Base-by-base conservation (phyloP, 1,140 invertebrate species). In the Camponotus vicinus region DNA sequence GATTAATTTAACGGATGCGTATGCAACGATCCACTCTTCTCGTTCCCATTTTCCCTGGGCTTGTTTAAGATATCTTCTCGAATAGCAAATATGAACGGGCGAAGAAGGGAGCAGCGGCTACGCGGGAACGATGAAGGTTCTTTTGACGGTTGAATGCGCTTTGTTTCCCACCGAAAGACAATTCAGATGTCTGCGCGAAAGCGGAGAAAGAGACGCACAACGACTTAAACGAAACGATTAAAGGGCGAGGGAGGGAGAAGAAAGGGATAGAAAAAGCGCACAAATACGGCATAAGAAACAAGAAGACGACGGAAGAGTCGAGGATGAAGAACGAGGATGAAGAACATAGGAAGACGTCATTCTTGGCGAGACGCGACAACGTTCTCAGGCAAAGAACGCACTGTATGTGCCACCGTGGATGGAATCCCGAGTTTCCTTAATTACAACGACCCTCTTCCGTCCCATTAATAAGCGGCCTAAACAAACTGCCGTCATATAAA, bases 401-500 rank as follows among this genome's bases (percentile, higher is more conserved):
- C 69, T 45, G 79, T 45, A 69, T 75, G 13, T 37, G 76, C 79
- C 86, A 88, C 84, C 82, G 49, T 15, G 85, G 89, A 92, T 88
- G 88, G 88, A 91, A 93, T 93, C 91, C 42, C 89, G 71, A 89
- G 82, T 92, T 89, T 78, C 92, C 92, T 94, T 94, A 93, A 93
- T 94, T 94, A 93, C 92, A 92, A 92, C 91, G 85, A 88, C 91
- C 91, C 88, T 89, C 88, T 92, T 93, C 86, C 88, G 86, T 89
- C 88, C 89, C 93, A 93, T 93, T 93, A 93, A 93, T 93, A 93
- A 93, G 88, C 90, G 90, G 85, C 89, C 92, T 93, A 92, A 93
- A 93, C 89, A 93, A 93, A 93, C 91, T 92, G 90, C 88, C 89
- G 87, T 92, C 92, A 92, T 93, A 93, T 93, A 93, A 92, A 93